Base-by-base conservation (phyloP, 1,140 invertebrate genomes). In the Drosophila murphyi region DNA sequence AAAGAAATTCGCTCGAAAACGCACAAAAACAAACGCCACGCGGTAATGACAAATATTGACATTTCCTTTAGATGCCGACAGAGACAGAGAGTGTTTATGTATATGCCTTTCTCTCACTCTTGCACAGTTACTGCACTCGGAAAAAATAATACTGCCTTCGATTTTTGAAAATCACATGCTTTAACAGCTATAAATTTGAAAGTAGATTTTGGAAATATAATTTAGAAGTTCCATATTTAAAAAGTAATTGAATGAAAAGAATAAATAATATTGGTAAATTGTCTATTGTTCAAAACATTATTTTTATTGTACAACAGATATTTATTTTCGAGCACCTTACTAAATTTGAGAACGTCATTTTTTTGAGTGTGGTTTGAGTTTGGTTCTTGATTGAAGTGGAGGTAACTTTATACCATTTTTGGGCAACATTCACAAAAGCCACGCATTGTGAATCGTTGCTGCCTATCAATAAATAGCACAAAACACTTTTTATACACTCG, bases 1-100 rank as follows among this genome's bases (percentile, higher is more conserved):
- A 20, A 12, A 69, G 78, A 85, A 85, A 63, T 80, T 85, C 81
- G 81, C 81, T 85, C 73, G 81, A 85, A 82, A 65, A 56, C 63
- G 41, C 50, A 65, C 62, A 56, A 67, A 41, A 55, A 55, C 28
- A 45, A 69, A 83, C 69, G 80, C 76, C 80, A 83, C 72, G 81
- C 81, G 80, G 80, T 83, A 83, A 83, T 70, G 68, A 83, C 81
- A 83, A 83, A 83, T 83, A 83, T 83, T 83, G 81, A 83, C 81
- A 83, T 85, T 80, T 70, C 72, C 68, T 77, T 78, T 41, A 37
- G 20, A 59, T 65, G 32, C 64, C 31, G n/a, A 31, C 10, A 37
- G 37, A 59, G 31, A 52, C n/a, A 29, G 10, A 37, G 31, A 3
- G 31, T 41, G 34, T 41, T 4, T 34, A 34, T 34, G 34, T 5